phyloP scores from a whole-genome alignment of 92 coral and sea anemone genomes.

The Porites evermanni region DNA sequence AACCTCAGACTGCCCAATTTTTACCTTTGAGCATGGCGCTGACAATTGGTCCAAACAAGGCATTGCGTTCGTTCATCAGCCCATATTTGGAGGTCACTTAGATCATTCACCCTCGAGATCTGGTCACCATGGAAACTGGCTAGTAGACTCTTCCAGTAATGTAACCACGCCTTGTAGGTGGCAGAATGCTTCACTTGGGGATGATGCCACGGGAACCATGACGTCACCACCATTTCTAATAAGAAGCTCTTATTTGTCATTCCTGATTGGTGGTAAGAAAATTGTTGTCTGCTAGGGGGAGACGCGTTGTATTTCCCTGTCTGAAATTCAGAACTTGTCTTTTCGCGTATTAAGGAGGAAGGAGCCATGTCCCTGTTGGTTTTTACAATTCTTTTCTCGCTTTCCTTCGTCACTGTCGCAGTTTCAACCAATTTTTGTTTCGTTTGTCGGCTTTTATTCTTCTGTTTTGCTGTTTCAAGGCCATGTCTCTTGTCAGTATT shows the following conservation, averaged over 20 bases:
- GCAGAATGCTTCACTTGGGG: constrained; percentile 28
- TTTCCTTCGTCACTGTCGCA: no score
- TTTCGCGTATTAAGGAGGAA: no score
- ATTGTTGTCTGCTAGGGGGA: background rate
- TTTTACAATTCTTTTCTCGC: no score
- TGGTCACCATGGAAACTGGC: constrained; percentile 71
- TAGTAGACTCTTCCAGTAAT: constrained; percentile 47
- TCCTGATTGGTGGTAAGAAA: constrained; percentile 69
- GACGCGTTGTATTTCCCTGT: no score
- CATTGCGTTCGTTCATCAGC: constrained; percentile 65
- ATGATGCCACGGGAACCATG: constrained; percentile 53
- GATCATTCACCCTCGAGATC: background rate
- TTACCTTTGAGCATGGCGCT: constrained; percentile 64
- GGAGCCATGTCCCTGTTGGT: no score
- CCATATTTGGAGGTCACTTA: constrained; percentile 43
- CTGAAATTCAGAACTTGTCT: no score
- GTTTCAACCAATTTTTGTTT: no score
- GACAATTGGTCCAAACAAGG: constrained; percentile 64
- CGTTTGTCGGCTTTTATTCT: no score
- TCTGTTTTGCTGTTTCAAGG: no score
- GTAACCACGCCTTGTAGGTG: constrained; percentile 71
- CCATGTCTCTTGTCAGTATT: no score
- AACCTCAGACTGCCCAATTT: constrained; percentile 61
- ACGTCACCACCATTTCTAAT: constrained; percentile 75
- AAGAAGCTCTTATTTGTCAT: constrained; percentile 53